Conservation (phyloP, 1,140 invertebrate species). For the Drosophila tristis region DNA sequence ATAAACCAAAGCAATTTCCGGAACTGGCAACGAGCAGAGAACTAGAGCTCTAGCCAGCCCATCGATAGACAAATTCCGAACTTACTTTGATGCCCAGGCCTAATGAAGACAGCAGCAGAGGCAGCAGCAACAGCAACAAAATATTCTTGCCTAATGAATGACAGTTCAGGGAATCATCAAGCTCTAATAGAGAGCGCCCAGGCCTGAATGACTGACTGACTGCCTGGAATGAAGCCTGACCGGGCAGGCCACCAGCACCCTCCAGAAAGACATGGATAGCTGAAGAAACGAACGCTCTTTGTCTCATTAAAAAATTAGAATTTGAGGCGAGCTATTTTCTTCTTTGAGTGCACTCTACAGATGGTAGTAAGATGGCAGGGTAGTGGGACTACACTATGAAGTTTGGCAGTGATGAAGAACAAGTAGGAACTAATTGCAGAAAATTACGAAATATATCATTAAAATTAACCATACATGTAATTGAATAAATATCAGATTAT, state of each 20-base stretch:
- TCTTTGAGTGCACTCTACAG: slow-evolving; percentile 2
- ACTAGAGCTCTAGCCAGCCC: slow-evolving; percentile 7
- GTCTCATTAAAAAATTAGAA: slow-evolving; percentile 62
- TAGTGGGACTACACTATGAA: background rate
- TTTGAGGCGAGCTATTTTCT: slow-evolving; percentile 24
- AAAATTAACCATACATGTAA: too few relatives aligned
- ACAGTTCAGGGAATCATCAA: slow-evolving; percentile 23
- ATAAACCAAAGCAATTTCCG: slow-evolving; percentile 67
- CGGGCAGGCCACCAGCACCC: background rate
- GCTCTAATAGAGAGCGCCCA: slow-evolving; percentile 1
- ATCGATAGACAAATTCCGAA: slow-evolving; percentile 22
- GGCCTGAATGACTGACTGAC: slow-evolving; percentile 1
- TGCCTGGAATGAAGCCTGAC: slow-evolving; percentile 9
- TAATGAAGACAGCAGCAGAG: slow-evolving; percentile 54
- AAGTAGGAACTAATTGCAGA: too few relatives aligned
- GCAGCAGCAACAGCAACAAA: background rate
- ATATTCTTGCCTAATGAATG: slow-evolving; percentile 52
- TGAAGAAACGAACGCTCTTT: slow-evolving; percentile 34
- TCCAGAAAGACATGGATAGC: slow-evolving; percentile 2
- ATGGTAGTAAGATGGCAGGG: fast-evolving
- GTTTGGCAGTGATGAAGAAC: background rate
- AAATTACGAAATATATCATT: too few relatives aligned
- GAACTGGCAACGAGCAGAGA: slow-evolving; percentile 30
- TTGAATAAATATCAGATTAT: too few relatives aligned
- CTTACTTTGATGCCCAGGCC: slow-evolving; percentile 51